Evolutionary conservation across 2,888 invertebrate genomes (phyloP).

Genomic region (Stictocephala bisonia): DNA sequence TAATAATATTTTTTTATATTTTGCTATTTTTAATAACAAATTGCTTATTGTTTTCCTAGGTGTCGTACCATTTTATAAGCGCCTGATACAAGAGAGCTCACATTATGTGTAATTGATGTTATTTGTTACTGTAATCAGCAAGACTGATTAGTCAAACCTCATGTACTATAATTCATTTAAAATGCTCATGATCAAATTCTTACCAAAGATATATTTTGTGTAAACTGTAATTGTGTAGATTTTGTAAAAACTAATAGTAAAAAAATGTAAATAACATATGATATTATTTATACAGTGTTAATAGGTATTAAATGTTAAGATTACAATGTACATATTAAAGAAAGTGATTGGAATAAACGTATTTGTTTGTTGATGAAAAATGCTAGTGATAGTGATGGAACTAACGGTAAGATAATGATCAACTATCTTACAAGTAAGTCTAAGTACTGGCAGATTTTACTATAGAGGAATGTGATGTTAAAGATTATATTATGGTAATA

Average conservation of each 20-base stretch:
- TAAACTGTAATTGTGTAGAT: slow-evolving; percentile 22
- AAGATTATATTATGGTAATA: no score
- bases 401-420: neutral
- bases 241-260: slow-evolving; percentile 32
- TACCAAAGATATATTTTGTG: slow-evolving; percentile 33
- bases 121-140: slow-evolving; percentile 11
- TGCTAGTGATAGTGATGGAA: no score
- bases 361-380: no score
- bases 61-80: neutral
- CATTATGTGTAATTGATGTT: neutral
- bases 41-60: neutral
- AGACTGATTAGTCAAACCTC: slow-evolving; percentile 32
- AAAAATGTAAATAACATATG: neutral
- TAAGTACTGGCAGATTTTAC: no score
- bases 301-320: neutral
- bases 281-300: slow-evolving; percentile 15
- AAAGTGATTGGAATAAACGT: no score
- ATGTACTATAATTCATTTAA: slow-evolving; percentile 16
- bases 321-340: neutral
- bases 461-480: no score
- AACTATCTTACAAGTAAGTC: no score
- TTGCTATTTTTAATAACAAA: neutral
- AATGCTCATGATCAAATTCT: slow-evolving; percentile 36
- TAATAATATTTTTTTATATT: neutral
- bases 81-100: neutral